These are phyloP conservation scores for Amiota communis DNA, from an alignment of 2,888 invertebrate species.

Conservation along the genomic window DNA sequence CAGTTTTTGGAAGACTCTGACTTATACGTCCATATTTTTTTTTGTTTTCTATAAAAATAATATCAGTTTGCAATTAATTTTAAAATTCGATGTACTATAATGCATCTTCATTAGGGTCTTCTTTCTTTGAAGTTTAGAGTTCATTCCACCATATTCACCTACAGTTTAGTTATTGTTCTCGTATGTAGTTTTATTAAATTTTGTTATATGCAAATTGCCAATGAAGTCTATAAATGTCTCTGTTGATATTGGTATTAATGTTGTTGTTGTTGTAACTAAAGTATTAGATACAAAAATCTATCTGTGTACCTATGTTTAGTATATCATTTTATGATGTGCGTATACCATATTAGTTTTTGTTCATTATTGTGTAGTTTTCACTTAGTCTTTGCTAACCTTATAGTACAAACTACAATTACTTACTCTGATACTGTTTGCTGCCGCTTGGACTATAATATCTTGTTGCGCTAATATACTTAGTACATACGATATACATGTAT, in stretches of 20 bases:
- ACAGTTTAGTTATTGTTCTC: neutral
- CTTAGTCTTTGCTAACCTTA: conserved; percentile 6
- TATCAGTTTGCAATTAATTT: no score
- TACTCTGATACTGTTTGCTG: neutral
- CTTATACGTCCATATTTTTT: no score
- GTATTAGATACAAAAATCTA: neutral
- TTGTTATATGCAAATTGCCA: conserved; percentile 20
- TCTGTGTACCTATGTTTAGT: neutral
- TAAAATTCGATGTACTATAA: no score
- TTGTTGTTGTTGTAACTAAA: conserved; percentile 1
- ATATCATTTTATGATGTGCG: conserved; percentile 2
- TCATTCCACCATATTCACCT: conserved; percentile 1
- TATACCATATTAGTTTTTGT: conserved; percentile 13
- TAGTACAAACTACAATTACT: no score
- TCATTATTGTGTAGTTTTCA: conserved; percentile 17
- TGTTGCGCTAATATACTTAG: no score
- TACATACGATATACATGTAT: neutral
- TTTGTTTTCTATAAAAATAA: no score
- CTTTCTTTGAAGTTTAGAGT: conserved; percentile 23
- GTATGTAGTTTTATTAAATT: conserved; percentile 15
- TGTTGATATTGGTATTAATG: neutral
- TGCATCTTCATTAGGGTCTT: conserved; percentile 29
- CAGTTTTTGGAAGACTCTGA: no score
- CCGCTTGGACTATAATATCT: neutral
- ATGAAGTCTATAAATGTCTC: neutral